Conservation (phyloP, 2,113 vertebrate species). For the Prinia subflava region DNA sequence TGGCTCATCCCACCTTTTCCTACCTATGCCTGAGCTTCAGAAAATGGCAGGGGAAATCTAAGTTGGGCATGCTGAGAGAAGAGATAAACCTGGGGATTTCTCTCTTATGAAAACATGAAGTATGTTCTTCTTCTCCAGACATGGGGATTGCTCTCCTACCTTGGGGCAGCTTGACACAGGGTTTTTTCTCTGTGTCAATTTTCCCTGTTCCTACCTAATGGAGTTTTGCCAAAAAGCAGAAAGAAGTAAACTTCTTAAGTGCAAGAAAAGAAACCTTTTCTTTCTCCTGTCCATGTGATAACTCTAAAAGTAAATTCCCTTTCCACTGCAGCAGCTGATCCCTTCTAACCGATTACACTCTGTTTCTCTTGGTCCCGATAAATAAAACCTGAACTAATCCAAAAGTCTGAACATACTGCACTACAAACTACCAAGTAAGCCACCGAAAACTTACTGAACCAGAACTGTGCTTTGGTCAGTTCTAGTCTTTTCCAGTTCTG, state of each 20-base stretch:
- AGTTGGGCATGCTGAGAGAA: neutral
- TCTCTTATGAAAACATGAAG: neutral
- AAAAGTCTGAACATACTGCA: neutral
- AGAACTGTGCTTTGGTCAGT: neutral
- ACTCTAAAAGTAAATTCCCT: neutral
- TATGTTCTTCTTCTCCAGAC: neutral
- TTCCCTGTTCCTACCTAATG: neutral
- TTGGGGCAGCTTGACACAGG: neutral
- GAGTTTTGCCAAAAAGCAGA: neutral
- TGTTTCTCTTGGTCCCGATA: neutral
- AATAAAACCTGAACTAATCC: neutral
- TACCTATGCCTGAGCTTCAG: accelerated
- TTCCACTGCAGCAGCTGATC: neutral
- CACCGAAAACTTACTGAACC: neutral
- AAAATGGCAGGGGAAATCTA: neutral
- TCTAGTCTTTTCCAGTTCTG: neutral
- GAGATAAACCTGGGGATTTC: neutral
- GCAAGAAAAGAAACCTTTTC: neutral
- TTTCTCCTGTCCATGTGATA: accelerated
- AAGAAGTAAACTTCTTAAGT: neutral
- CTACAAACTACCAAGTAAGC: neutral
- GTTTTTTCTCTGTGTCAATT: neutral
- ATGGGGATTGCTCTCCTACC: neutral
- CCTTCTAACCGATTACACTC: neutral
- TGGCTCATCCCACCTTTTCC: neutral